phyloP scores from a whole-genome alignment of 2,797 vertebrate species.

The Chaenodraco wilsoni region DNA sequence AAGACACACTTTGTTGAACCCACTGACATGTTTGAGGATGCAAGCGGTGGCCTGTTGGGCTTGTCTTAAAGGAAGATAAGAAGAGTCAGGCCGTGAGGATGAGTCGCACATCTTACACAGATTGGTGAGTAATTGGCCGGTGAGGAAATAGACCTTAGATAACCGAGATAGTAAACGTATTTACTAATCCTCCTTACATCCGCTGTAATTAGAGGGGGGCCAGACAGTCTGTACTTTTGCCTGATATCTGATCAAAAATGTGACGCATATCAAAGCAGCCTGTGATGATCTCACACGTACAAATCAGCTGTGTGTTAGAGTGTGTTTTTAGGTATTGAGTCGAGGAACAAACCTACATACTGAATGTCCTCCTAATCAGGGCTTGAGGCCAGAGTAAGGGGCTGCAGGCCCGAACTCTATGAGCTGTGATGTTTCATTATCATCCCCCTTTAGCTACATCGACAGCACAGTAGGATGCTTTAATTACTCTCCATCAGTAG shows the following conservation, averaged over 20 bases:
- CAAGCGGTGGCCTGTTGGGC: slow-evolving; percentile 52
- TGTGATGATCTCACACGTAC: slow-evolving; percentile 18
- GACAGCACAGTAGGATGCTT: slow-evolving; percentile 80
- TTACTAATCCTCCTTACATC: slow-evolving; percentile 31
- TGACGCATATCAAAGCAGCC: slow-evolving; percentile 17
- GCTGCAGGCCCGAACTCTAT: slow-evolving; percentile 66
- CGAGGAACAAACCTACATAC: slow-evolving; percentile 66
- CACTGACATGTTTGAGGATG: slow-evolving; percentile 41
- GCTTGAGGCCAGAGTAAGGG: slow-evolving; percentile 62
- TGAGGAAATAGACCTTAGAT: slow-evolving; percentile 48
- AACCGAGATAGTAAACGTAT: slow-evolving; percentile 31
- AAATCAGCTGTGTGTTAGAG: slow-evolving; percentile 28
- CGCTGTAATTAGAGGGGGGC: slow-evolving; percentile 6
- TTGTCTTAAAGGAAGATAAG: slow-evolving; percentile 53
- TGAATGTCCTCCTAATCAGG: slow-evolving; percentile 62
- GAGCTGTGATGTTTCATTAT: slow-evolving; percentile 80
- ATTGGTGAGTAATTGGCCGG: slow-evolving; percentile 45
- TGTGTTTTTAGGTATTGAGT: slow-evolving; percentile 48
- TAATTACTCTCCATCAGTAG: slow-evolving; percentile 83
- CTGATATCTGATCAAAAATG: slow-evolving; percentile 41
- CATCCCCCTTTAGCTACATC: slow-evolving; percentile 78
- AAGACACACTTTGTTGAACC: slow-evolving; percentile 45
- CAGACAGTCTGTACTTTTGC: slow-evolving; percentile 24
- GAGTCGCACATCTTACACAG: slow-evolving; percentile 45
- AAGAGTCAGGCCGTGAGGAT: slow-evolving; percentile 37